Evolutionary conservation across 2,113 vertebrate genomes (phyloP).

Genomic region (Apteryx mantelli): DNA sequence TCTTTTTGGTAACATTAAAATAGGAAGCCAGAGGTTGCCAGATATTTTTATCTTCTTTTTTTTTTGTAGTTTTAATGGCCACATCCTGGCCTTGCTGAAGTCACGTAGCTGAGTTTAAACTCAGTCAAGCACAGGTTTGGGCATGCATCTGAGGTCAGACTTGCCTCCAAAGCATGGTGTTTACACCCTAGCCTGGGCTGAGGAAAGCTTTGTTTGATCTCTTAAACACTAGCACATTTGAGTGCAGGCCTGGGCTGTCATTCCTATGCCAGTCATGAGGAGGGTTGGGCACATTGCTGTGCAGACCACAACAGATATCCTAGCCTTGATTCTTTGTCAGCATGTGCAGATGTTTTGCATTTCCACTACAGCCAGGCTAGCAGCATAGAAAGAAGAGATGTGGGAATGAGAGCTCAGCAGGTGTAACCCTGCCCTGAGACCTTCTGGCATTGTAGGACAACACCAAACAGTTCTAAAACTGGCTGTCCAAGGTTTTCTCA

Average conservation of each 20-base stretch:
- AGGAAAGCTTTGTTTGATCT: background rate
- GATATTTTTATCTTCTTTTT: background rate
- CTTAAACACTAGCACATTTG: background rate
- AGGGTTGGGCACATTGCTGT: background rate
- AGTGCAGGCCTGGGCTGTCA: background rate
- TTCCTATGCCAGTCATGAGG: background rate
- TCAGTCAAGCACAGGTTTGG: background rate
- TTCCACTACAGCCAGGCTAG: background rate
- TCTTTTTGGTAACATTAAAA: background rate
- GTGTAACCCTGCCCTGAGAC: background rate
- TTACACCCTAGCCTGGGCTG: background rate
- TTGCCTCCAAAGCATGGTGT: rapidly evolving
- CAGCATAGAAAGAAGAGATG: rapidly evolving
- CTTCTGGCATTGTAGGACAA: background rate
- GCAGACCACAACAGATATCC: background rate
- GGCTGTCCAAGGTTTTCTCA: background rate
- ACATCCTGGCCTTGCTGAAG: background rate
- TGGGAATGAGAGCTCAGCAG: background rate
- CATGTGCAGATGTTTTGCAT: rapidly evolving
- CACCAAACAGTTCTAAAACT: background rate
- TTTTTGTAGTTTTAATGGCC: background rate
- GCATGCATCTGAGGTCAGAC: background rate
- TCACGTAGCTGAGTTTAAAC: background rate
- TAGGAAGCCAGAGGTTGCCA: background rate
- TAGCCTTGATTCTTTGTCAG: background rate